Percentiles rank a stretch among this genome's conserved stretches.
phyloP scores from a whole-genome alignment of 2,888 invertebrate genomes.

The Andrena marginata region DNA sequence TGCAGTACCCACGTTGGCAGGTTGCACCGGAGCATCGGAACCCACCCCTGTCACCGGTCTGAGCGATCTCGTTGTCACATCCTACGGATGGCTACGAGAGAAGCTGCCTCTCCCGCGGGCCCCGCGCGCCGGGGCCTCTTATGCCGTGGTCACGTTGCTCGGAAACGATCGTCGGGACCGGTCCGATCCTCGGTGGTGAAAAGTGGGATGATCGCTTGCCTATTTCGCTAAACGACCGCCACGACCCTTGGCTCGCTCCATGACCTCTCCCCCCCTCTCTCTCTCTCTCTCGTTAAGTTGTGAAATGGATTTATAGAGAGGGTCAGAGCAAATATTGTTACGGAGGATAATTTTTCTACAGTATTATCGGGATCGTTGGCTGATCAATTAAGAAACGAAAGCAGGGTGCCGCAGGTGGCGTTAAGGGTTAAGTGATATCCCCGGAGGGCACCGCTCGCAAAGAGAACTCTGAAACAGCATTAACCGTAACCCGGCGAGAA shows the following conservation, averaged over 20 bases:
- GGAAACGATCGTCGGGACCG: background rate
- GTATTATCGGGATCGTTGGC: too few relatives aligned
- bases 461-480: background rate
- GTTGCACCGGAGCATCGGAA: conserved; percentile 44
- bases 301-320: too few relatives aligned
- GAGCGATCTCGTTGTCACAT: conserved; percentile 83
- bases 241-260: background rate
- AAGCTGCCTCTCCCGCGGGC: conserved; percentile 51
- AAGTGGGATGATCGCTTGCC: background rate
- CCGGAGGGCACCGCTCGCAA: background rate
- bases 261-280: too few relatives aligned
- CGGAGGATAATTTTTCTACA: too few relatives aligned
- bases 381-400: background rate
- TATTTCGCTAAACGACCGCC: background rate
- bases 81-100: conserved; percentile 67
- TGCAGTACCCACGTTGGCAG: conserved; percentile 19
- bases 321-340: too few relatives aligned
- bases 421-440: background rate
- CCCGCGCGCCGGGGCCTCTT: conserved; percentile 42
- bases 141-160: conserved; percentile 36
- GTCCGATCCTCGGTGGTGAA: background rate
- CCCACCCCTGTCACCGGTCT: conserved; percentile 81
- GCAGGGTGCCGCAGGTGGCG: background rate
- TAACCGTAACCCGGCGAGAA: background rate
- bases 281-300: too few relatives aligned